A percentile compares a stretch with the other conserved stretches of the same genome.
Evolutionary conservation across 2,113 vertebrate genomes (phyloP).

Genomic region (Malurus alboscapulatus): DNA sequence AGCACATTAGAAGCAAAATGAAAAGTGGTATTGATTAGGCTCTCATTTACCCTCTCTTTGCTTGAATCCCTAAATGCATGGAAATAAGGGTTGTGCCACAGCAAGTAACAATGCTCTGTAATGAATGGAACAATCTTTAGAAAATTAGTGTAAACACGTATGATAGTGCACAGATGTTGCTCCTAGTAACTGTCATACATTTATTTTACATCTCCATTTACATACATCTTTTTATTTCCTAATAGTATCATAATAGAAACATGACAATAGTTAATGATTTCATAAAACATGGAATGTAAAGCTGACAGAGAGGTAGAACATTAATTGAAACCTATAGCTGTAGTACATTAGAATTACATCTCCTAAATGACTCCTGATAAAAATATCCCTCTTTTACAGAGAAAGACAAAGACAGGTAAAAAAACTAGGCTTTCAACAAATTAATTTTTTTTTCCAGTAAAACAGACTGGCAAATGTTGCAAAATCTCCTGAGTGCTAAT

Average conservation of each 20-base stretch:
- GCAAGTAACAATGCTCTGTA: slow-evolving; percentile 93
- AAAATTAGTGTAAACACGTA: slow-evolving; percentile 90
- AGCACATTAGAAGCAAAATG: slow-evolving; percentile 96
- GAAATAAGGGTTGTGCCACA: slow-evolving; percentile 92
- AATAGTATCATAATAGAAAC: slow-evolving; percentile 89
- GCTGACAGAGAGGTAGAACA: slow-evolving; percentile 76
- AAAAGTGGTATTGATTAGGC: slow-evolving; percentile 99
- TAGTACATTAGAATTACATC: slow-evolving; percentile 82
- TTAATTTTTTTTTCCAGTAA: slow-evolving; percentile 74
- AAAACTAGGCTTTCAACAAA: slow-evolving; percentile 81
- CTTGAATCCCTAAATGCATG: slow-evolving; percentile 95
- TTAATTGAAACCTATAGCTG: slow-evolving; percentile 83
- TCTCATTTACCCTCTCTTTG: slow-evolving; percentile 95
- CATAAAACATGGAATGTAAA: slow-evolving; percentile 80
- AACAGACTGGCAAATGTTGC: slow-evolving; percentile 78
- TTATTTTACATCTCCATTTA: slow-evolving; percentile 85
- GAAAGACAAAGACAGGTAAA: slow-evolving; percentile 71
- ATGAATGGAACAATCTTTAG: slow-evolving; percentile 93
- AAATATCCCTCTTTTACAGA: slow-evolving; percentile 71
- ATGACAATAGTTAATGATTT: slow-evolving; percentile 91
- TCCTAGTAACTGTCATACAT: slow-evolving; percentile 81
- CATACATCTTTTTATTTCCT: slow-evolving; percentile 85
- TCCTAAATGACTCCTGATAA: slow-evolving; percentile 83
- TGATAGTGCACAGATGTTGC: slow-evolving; percentile 93
- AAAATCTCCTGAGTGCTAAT: slow-evolving; percentile 78